Conservation (phyloP, 2,888 invertebrate species). For the Trichopria drosophilae region DNA sequence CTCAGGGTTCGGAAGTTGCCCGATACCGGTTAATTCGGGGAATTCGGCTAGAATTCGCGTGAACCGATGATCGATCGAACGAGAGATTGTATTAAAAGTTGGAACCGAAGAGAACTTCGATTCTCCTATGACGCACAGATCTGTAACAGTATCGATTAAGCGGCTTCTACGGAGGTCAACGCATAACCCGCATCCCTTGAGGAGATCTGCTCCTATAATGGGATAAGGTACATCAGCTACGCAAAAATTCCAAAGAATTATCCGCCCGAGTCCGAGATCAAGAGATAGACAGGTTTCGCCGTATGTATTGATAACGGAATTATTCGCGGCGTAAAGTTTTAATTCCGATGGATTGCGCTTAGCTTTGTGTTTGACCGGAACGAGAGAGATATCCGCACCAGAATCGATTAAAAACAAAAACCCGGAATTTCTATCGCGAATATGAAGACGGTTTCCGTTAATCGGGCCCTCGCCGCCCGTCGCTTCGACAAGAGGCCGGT, state of each 20-base stretch:
- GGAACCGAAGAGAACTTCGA: constrained; percentile 1
- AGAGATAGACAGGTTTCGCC: constrained; percentile 23
- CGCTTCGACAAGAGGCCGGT: too few relatives aligned
- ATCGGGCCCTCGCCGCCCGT: too few relatives aligned
- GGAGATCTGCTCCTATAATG: too few relatives aligned
- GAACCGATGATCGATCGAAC: too few relatives aligned
- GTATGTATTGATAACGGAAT: constrained; percentile 29
- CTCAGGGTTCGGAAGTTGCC: constrained; percentile 16
- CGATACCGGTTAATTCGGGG: constrained; percentile 21
- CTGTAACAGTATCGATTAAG: constrained; percentile 9
- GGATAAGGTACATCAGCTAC: constrained; percentile 27
- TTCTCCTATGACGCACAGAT: too few relatives aligned
- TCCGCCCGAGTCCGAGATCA: constrained; percentile 27
- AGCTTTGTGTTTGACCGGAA: constrained; percentile 1
- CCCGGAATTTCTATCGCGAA: constrained; percentile 14
- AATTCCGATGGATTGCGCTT: neutral
- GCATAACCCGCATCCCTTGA: constrained; percentile 10
- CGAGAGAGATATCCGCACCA: constrained; percentile 23
- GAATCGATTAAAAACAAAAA: constrained; percentile 17
- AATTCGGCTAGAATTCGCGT: constrained; percentile 8
- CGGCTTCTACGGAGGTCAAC: constrained; percentile 3
- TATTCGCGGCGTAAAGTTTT: too few relatives aligned
- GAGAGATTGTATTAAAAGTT: constrained; percentile 7
- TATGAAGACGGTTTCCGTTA: constrained; percentile 21
- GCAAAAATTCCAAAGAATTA: constrained; percentile 30